Evolutionary conservation across 1,140 invertebrate species (phyloP).

Genomic region (Proctacanthus coquilletti): DNA sequence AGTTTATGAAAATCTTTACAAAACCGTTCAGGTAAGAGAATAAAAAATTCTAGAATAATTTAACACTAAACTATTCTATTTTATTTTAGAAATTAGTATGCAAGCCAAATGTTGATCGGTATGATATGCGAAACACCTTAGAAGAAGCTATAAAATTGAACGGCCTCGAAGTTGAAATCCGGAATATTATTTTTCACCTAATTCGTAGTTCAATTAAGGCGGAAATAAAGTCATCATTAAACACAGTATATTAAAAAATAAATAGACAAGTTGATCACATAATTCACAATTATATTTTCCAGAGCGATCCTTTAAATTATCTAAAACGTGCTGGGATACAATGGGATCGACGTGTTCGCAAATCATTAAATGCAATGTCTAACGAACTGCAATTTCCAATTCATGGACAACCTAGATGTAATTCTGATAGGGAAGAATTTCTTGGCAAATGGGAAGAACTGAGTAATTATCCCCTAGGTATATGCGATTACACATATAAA

Average conservation of each 20-base stretch:
- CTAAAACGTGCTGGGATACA: slow-evolving; percentile 69
- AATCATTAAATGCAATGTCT: slow-evolving; percentile 90
- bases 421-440: slow-evolving; percentile 68
- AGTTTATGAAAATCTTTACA: slow-evolving; percentile 45
- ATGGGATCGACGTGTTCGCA: slow-evolving; percentile 88
- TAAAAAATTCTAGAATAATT: background rate
- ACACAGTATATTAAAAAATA: too few species aligned
- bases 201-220: slow-evolving; percentile 31
- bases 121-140: slow-evolving; percentile 61
- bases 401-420: slow-evolving; percentile 50
- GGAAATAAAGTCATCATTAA: slow-evolving; percentile 12
- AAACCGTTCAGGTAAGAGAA: slow-evolving; percentile 40
- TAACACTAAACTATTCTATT: slow-evolving; percentile 4
- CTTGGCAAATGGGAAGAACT: slow-evolving; percentile 81
- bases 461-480: slow-evolving; percentile 78
- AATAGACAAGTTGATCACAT: too few species aligned
- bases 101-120: slow-evolving; percentile 49
- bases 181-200: slow-evolving; percentile 72
- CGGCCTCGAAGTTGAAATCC: slow-evolving; percentile 60
- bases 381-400: slow-evolving; percentile 69
- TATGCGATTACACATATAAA: too few species aligned
- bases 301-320: slow-evolving; percentile 44
- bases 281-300: slow-evolving; percentile 1
- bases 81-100: slow-evolving; percentile 49
- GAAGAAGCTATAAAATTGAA: slow-evolving; percentile 53